These are phyloP conservation scores for Coilia nasus DNA, from an alignment of 2,797 vertebrate genomes.

Conservation along the genomic window DNA sequence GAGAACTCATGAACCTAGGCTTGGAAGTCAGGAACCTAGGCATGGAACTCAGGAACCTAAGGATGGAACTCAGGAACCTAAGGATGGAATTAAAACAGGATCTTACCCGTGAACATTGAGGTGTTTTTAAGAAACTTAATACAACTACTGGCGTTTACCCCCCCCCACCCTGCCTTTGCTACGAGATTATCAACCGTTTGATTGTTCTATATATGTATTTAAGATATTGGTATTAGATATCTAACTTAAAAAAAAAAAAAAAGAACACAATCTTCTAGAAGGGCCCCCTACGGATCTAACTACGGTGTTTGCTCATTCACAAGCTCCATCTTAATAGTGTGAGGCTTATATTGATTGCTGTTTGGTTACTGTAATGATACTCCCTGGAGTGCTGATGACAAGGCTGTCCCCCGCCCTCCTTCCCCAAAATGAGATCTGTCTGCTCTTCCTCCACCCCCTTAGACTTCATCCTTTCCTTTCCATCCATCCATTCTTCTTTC, in stretches of 20 bases:
- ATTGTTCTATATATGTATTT: conserved; percentile 8
- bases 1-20: neutral
- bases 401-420: neutral
- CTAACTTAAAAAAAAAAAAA: neutral
- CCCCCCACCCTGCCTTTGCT: neutral
- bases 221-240: neutral
- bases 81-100: neutral
- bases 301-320: neutral
- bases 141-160: neutral
- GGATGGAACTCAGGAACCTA: too few species aligned
- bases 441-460: neutral
- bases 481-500: neutral
- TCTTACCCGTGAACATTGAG: neutral
- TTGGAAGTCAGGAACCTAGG: neutral
- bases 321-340: neutral
- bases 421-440: neutral
- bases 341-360: conserved; percentile 30
- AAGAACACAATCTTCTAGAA: too few species aligned
- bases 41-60: too few species aligned
- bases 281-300: neutral
- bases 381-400: conserved; percentile 33
- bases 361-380: conserved; percentile 49
- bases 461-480: conserved; percentile 20
- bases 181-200: neutral
- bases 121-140: neutral